Percentiles rank a stretch among this genome's conserved stretches.
phyloP scores from a whole-genome alignment of 2,888 invertebrate species.

The Ectemnius cavifrons region DNA sequence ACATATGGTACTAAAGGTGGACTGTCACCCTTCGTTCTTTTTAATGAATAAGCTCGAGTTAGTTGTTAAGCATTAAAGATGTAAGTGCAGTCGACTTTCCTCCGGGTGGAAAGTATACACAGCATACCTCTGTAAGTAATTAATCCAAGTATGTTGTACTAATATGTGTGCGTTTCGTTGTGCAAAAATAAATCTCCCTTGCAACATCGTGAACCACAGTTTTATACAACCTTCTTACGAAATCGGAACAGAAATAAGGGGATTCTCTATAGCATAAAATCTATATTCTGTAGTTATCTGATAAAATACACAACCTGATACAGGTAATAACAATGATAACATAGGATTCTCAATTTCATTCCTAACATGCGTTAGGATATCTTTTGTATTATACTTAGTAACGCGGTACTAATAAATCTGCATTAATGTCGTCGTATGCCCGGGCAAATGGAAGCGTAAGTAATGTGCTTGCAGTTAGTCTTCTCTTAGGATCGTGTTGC shows the following conservation, averaged over 20 bases:
- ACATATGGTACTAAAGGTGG: neutral
- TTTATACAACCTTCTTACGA: constrained; percentile 29
- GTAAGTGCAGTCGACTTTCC: constrained; percentile 60
- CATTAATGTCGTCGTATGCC: constrained; percentile 70
- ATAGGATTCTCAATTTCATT: constrained; percentile 4
- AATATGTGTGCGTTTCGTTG: constrained; percentile 63
- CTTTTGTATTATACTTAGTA: constrained; percentile 20
- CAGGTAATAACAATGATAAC: constrained; percentile 26
- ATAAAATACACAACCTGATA: constrained; percentile 34
- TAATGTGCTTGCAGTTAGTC: constrained; percentile 86
- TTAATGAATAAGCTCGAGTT: too few species aligned
- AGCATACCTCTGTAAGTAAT: constrained; percentile 65
- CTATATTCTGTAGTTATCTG: neutral
- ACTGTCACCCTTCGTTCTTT: too few species aligned
- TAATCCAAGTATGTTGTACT: constrained; percentile 61
- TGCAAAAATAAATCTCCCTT: constrained; percentile 66
- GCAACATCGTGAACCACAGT: constrained; percentile 34
- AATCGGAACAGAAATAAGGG: too few species aligned
- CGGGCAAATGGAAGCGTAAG: constrained; percentile 87
- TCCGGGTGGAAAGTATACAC: constrained; percentile 65
- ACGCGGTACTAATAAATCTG: constrained; percentile 59
- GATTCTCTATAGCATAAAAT: neutral
- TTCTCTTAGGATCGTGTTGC: constrained; percentile 87
- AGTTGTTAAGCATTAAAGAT: constrained; percentile 40
- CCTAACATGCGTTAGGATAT: neutral